A percentile compares a stretch with the other conserved stretches of the same genome.
Evolutionary conservation across 2,797 vertebrate genomes (phyloP).

Genomic region (Threskiornis aethiopicus): DNA sequence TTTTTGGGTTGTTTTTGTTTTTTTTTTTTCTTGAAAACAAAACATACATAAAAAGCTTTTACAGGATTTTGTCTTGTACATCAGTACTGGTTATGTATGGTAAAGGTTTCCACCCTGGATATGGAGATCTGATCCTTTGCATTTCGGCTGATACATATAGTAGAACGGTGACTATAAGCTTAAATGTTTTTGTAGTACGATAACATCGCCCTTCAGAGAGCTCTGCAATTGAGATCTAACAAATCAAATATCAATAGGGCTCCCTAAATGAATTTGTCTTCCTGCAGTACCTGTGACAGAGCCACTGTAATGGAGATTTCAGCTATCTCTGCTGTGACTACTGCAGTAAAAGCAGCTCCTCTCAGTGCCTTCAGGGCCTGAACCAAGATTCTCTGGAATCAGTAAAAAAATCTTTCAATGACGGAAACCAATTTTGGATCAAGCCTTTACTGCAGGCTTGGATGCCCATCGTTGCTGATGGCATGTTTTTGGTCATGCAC

Average conservation of each 20-base stretch:
- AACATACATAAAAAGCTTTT: not conserved
- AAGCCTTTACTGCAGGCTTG: not conserved
- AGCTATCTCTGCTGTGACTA: not conserved
- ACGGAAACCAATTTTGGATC: constrained; percentile 22
- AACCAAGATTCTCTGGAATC: not conserved
- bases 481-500: constrained; percentile 25
- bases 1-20: too few relatives aligned
- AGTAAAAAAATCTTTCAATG: not conserved
- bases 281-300: constrained; percentile 34
- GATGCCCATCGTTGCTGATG: not conserved
- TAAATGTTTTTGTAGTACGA: not conserved
- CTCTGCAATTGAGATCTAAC: constrained; percentile 25
- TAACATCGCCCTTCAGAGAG: not conserved
- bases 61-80: not conserved
- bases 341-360: constrained; percentile 17
- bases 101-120: not conserved
- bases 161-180: not conserved
- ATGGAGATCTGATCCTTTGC: not conserved
- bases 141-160: not conserved
- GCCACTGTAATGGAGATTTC: constrained; percentile 36
- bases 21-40: constrained; percentile 5
- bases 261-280: constrained; percentile 38
- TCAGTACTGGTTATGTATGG: not conserved
- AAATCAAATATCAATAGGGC: constrained; percentile 18
- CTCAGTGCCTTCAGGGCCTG: not conserved